Conservation (phyloP, 2,113 vertebrate genomes). For the Triplophysa rosa region DNA sequence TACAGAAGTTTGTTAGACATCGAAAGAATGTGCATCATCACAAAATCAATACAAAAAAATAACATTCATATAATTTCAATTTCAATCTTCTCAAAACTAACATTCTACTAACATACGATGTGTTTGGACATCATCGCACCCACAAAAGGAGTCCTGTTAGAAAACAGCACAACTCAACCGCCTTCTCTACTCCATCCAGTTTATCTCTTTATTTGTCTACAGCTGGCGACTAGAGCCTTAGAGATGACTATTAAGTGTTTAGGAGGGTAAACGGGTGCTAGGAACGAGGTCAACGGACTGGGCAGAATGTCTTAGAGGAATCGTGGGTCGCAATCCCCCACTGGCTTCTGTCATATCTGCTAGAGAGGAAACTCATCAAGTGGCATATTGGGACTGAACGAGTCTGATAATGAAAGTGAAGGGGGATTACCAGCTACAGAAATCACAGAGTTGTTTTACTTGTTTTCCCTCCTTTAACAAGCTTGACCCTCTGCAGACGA, state of each 20-base stretch:
- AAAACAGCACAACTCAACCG: slow-evolving; percentile 67
- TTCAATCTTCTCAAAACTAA: not conserved
- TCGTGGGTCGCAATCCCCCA: slow-evolving; percentile 79
- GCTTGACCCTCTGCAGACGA: slow-evolving; percentile 18
- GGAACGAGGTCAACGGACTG: slow-evolving; percentile 75
- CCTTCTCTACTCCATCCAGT: slow-evolving; percentile 16
- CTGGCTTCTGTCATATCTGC: slow-evolving; percentile 77
- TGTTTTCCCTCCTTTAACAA: slow-evolving; percentile 20
- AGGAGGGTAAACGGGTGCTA: slow-evolving; percentile 65
- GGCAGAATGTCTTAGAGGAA: slow-evolving; percentile 72
- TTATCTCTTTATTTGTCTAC: slow-evolving; percentile 69
- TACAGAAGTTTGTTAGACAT: no score
- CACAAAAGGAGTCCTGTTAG: slow-evolving; percentile 50
- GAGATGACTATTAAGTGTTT: slow-evolving; percentile 77
- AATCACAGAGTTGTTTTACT: slow-evolving; percentile 5
- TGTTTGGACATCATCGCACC: slow-evolving; percentile 57
- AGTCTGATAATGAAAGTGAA: slow-evolving; percentile 41
- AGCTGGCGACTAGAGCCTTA: slow-evolving; percentile 68
- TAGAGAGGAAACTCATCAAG: slow-evolving; percentile 77
- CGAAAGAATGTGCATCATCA: no score
- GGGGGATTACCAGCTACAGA: slow-evolving; percentile 1
- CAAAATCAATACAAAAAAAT: no score
- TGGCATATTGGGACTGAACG: slow-evolving; percentile 43
- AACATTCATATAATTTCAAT: no score
- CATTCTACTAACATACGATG: slow-evolving; percentile 56